A percentile compares a stretch with the other conserved stretches of the same genome.
These are phyloP conservation scores for Tortricodes alternella DNA, from an alignment of 2,888 invertebrate genomes.

Conservation along the genomic window DNA sequence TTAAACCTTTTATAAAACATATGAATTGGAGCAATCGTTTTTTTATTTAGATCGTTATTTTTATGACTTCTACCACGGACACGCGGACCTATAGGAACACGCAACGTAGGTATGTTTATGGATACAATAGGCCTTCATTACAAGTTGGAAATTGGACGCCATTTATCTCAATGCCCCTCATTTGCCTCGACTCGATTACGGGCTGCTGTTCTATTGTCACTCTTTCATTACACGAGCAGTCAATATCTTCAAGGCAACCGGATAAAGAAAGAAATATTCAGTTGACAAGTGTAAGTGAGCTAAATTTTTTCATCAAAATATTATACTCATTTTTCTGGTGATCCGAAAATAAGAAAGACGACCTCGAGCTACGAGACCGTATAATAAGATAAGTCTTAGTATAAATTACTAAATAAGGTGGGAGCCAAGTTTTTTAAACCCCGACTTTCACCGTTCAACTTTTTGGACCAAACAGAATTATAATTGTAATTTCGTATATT, in stretches of 20 bases:
- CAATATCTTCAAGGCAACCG: background rate
- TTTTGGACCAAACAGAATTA: no score
- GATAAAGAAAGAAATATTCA: no score
- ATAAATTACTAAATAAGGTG: no score
- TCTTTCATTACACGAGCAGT: background rate
- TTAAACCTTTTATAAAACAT: background rate
- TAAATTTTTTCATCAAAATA: no score
- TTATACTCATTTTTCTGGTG: no score
- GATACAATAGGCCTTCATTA: slow-evolving; percentile 13
- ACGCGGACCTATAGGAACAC: background rate
- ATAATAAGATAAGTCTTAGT: no score
- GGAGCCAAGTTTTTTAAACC: no score
- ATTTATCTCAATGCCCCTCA: slow-evolving; percentile 19
- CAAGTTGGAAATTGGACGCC: slow-evolving; percentile 1
- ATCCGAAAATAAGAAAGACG: no score
- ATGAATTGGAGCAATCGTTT: background rate
- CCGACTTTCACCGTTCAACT: no score
- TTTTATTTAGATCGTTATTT: background rate
- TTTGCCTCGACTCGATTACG: slow-evolving; percentile 17
- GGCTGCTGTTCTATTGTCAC: background rate
- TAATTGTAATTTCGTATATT: no score
- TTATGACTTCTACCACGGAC: background rate
- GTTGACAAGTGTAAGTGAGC: no score
- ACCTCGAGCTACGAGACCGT: no score
- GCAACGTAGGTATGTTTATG: background rate